Conservation (phyloP, 2,888 invertebrate species). For the Cantharis lateralis region DNA sequence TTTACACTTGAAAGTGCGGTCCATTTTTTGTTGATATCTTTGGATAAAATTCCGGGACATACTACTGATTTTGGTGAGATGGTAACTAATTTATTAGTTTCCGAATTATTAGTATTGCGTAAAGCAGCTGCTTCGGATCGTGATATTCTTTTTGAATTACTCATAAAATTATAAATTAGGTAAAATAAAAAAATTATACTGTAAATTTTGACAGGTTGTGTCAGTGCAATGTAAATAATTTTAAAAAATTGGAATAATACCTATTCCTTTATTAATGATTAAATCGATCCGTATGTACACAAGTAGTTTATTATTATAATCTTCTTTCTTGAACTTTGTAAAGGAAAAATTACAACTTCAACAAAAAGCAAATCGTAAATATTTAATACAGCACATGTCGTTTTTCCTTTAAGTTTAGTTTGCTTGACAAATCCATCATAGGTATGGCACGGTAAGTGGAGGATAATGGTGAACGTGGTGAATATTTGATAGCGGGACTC, state of each 20-base stretch:
- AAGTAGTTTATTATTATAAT: neutral
- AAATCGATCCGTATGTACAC: neutral
- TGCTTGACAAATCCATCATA: constrained; percentile 39
- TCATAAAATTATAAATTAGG: neutral
- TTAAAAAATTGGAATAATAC: neutral
- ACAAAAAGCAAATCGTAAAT: constrained; percentile 32
- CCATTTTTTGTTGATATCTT: neutral
- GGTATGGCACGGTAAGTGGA: constrained; percentile 40
- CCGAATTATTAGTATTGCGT: neutral
- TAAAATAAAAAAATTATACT: neutral
- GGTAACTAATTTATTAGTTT: neutral
- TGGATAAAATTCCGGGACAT: constrained; percentile 11
- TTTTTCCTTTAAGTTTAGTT: constrained; percentile 37
- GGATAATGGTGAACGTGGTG: constrained; percentile 48
- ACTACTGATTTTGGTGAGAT: constrained; percentile 12
- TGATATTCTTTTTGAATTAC: neutral
- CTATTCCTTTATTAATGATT: neutral
- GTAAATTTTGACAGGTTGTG: neutral
- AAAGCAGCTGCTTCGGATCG: neutral
- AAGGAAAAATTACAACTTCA: constrained; percentile 14
- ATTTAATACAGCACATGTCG: constrained; percentile 41
- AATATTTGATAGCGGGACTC: constrained; percentile 45
- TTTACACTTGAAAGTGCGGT: neutral
- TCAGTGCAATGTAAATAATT: neutral
- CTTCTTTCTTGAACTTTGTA: constrained; percentile 10